Percentiles rank a stretch among this genome's conserved stretches.
Conservation (phyloP, 2,888 invertebrate genomes). For the Caenorhabditis sp. region DNA sequence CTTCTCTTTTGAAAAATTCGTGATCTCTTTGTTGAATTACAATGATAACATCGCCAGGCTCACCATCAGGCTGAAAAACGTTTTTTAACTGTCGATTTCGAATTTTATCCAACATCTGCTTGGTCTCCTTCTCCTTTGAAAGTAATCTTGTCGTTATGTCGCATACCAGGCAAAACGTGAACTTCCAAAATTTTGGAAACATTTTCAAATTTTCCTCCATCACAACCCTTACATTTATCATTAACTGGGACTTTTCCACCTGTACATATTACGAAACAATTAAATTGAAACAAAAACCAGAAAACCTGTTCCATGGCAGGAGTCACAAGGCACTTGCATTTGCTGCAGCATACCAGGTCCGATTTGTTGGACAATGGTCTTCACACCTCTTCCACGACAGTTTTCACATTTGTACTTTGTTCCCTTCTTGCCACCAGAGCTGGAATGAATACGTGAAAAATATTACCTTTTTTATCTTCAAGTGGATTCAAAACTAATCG, state of each 20-base stretch:
- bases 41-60: constrained; percentile 93
- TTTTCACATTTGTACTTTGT: constrained; percentile 86
- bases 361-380: constrained; percentile 84
- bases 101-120: constrained; percentile 84
- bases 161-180: constrained; percentile 91
- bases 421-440: constrained; percentile 81
- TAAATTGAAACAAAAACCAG: too few relatives aligned
- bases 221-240: constrained; percentile 90
- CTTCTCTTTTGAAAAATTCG: constrained; percentile 89
- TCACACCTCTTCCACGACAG: constrained; percentile 89
- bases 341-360: constrained; percentile 87
- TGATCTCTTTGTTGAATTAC: constrained; percentile 91
- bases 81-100: neutral
- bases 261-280: too few relatives aligned
- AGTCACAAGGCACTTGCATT: constrained; percentile 84
- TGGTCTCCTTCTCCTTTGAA: constrained; percentile 95
- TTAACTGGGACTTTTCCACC: constrained; percentile 86
- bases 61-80: constrained; percentile 88
- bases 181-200: constrained; percentile 92
- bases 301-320: constrained; percentile 86
- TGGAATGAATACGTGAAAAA: constrained; percentile 65
- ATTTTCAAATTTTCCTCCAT: constrained; percentile 90
- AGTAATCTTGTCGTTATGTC: constrained; percentile 90
- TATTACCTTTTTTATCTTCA: too few relatives aligned
- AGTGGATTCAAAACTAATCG: too few relatives aligned